These are phyloP conservation scores for Tyria jacobaeae DNA, from an alignment of 2,888 invertebrate species.

Conservation along the genomic window DNA sequence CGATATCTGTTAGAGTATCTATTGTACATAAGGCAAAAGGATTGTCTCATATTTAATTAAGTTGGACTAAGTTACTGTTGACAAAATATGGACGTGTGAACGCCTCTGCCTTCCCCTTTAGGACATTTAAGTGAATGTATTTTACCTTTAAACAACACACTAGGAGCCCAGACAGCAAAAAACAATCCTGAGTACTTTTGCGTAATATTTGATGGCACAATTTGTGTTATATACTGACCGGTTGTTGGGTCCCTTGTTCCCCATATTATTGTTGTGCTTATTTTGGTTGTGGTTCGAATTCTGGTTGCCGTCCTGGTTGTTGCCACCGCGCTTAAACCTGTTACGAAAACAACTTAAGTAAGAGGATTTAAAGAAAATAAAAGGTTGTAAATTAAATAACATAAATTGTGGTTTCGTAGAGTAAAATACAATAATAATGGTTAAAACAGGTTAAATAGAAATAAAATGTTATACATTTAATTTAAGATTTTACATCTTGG, in stretches of 20 bases:
- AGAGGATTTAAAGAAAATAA: constrained; percentile 8
- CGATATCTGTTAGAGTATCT: too few species aligned
- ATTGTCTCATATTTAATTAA: too few species aligned
- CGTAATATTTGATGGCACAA: not conserved
- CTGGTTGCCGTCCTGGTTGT: constrained; percentile 72
- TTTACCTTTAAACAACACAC: too few species aligned
- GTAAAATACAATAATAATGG: not conserved
- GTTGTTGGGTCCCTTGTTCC: constrained; percentile 76
- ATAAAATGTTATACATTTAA: not conserved
- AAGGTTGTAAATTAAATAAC: constrained; percentile 1
- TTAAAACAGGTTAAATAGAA: not conserved
- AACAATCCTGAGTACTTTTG: not conserved
- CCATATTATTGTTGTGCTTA: constrained; percentile 71
- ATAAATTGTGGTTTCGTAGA: not conserved
- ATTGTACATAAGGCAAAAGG: too few species aligned
- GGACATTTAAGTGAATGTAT: too few species aligned
- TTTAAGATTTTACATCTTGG: not conserved
- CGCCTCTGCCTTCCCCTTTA: too few species aligned
- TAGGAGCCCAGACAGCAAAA: not conserved
- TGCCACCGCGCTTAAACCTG: constrained; percentile 78
- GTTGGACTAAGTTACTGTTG: too few species aligned
- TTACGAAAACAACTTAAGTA: constrained; percentile 21
- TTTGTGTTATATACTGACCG: constrained; percentile 58
- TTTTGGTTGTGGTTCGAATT: constrained; percentile 62
- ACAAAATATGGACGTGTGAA: too few species aligned